A percentile compares a stretch with the other conserved stretches of the same genome.
Conservation (phyloP, 2,113 vertebrate genomes). For the Melanerpes aurifrons region DNA sequence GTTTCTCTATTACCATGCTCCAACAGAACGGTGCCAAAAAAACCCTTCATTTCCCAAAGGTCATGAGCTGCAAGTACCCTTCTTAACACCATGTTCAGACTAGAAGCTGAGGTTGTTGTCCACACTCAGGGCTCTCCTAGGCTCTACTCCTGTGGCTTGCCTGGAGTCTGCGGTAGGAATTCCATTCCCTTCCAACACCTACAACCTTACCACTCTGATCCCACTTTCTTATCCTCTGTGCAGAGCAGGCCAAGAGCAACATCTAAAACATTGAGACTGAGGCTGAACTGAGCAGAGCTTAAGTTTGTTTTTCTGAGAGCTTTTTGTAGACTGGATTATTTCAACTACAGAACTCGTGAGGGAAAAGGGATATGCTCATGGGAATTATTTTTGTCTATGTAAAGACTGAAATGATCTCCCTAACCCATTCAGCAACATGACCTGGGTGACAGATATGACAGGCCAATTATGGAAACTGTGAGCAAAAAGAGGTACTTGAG, state of each 20-base stretch:
- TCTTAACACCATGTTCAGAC: not conserved
- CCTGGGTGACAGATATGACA: not conserved
- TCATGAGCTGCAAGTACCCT: not conserved
- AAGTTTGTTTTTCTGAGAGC: not conserved
- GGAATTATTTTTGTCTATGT: not conserved
- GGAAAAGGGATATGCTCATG: not conserved
- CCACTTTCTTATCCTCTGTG: not conserved
- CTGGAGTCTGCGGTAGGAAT: not conserved
- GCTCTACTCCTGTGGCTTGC: not conserved
- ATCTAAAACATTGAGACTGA: not conserved
- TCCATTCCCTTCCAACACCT: constrained; percentile 26
- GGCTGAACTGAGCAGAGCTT: not conserved
- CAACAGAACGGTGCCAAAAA: not conserved
- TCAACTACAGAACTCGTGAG: not conserved
- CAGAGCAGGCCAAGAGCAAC: constrained; percentile 15
- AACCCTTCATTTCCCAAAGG: not conserved
- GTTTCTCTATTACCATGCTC: not conserved
- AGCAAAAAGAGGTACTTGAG: not conserved
- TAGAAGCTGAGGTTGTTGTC: not conserved
- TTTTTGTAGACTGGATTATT: not conserved
- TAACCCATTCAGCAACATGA: not conserved
- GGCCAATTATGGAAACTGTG: not conserved
- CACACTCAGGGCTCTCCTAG: not conserved
- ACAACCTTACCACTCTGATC: not conserved
- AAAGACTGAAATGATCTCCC: not conserved